Conservation (phyloP, 2,888 invertebrate species). For the Tipula lateralis region DNA sequence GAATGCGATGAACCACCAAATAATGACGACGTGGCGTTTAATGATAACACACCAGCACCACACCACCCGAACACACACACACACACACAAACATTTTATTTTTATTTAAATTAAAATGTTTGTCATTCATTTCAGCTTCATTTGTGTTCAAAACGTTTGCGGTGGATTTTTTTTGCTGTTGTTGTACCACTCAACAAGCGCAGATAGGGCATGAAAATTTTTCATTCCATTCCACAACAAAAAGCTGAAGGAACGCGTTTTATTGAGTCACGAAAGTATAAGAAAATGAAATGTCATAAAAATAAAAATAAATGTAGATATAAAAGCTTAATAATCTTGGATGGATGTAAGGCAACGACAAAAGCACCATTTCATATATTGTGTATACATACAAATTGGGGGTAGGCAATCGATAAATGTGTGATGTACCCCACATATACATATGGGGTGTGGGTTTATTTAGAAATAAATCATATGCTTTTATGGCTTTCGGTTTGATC, state of each 20-base stretch:
- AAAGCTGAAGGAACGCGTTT: not conserved
- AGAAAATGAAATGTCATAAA: slow-evolving; percentile 24
- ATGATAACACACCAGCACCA: not conserved
- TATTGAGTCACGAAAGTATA: slow-evolving; percentile 11
- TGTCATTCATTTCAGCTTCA: slow-evolving; percentile 11
- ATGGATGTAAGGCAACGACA: not conserved
- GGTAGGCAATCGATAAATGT: not conserved
- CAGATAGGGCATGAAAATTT: not conserved
- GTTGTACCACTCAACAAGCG: not conserved
- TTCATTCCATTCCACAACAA: not conserved
- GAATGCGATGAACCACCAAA: not conserved
- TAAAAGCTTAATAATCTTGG: slow-evolving; percentile 19
- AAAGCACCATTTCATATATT: not conserved
- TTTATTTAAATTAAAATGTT: not conserved
- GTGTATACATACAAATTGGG: not conserved
- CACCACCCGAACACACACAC: not conserved
- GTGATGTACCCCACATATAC: not conserved
- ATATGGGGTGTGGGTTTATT: not conserved
- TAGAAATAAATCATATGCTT: not conserved
- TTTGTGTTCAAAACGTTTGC: not conserved
- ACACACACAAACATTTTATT: not conserved
- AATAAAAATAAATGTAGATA: slow-evolving; percentile 15
- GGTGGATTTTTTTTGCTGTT: not conserved
- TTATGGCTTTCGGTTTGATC: not conserved
- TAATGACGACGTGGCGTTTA: not conserved